These are phyloP conservation scores for Chloroceryle aenea DNA, from an alignment of 2,113 vertebrate species.

Conservation along the genomic window DNA sequence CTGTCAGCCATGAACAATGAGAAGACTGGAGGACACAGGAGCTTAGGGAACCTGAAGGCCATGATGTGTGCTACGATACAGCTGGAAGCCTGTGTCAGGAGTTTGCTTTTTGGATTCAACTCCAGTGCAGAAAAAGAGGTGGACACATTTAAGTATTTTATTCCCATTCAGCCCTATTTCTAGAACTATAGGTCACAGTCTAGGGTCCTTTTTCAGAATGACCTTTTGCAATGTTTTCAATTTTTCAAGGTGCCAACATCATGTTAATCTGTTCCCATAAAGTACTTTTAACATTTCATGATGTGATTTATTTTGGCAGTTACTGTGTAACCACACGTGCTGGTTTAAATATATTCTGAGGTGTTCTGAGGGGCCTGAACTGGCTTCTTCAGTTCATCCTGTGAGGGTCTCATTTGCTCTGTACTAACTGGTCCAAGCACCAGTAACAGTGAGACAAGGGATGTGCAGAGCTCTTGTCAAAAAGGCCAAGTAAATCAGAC, in stretches of 20 bases:
- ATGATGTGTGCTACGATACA: not conserved
- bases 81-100: not conserved
- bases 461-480: not conserved
- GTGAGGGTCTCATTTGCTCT: not conserved
- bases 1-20: not conserved
- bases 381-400: not conserved
- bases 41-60: not conserved
- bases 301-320: not conserved
- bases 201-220: not conserved
- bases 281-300: not conserved
- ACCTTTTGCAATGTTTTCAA: not conserved
- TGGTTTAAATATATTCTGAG: not conserved
- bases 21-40: not conserved
- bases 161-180: not conserved
- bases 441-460: not conserved
- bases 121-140: not conserved
- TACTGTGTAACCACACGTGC: not conserved
- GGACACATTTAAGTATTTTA: not conserved
- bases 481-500: not conserved
- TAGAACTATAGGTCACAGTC: not conserved
- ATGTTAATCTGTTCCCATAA: not conserved
- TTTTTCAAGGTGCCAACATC: not conserved
- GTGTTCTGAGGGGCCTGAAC: not conserved
- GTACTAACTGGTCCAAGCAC: not conserved
- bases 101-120: not conserved